phyloP scores from a whole-genome alignment of 1,140 invertebrate genomes.

The Nephila pilipes region DNA sequence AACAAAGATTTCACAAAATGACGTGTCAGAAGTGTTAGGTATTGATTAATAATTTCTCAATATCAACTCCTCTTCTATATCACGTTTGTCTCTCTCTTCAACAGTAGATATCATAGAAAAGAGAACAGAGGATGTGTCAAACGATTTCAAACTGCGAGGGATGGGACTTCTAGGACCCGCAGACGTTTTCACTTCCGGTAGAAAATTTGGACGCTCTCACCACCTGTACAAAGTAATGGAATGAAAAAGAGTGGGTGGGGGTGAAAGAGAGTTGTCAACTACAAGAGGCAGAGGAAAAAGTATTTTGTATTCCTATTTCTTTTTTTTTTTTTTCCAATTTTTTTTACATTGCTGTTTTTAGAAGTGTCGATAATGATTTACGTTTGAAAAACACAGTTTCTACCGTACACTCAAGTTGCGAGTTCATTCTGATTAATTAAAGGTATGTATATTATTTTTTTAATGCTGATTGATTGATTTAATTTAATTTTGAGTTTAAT shows the following conservation, averaged over 20 bases:
- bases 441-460: no score
- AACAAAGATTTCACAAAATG: no score
- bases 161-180: slow-evolving; percentile 39
- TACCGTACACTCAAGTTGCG: no score
- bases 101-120: slow-evolving; percentile 2
- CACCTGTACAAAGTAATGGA: slow-evolving; percentile 22
- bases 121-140: slow-evolving; percentile 3
- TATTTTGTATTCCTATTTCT: no score
- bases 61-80: neutral
- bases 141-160: slow-evolving; percentile 15
- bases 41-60: neutral
- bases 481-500: no score
- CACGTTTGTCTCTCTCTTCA: neutral
- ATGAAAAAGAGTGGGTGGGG: neutral
- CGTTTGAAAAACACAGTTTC: neutral
- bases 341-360: no score
- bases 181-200: slow-evolving; percentile 62
- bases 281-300: no score
- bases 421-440: no score
- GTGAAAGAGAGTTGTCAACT: neutral
- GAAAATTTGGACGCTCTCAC: slow-evolving; percentile 41
- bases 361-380: neutral
- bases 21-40: neutral
- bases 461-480: no score
- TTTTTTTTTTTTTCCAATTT: no score